These are phyloP conservation scores for Eupithecia dodoneata DNA, from an alignment of 2,888 invertebrate genomes.

Conservation along the genomic window DNA sequence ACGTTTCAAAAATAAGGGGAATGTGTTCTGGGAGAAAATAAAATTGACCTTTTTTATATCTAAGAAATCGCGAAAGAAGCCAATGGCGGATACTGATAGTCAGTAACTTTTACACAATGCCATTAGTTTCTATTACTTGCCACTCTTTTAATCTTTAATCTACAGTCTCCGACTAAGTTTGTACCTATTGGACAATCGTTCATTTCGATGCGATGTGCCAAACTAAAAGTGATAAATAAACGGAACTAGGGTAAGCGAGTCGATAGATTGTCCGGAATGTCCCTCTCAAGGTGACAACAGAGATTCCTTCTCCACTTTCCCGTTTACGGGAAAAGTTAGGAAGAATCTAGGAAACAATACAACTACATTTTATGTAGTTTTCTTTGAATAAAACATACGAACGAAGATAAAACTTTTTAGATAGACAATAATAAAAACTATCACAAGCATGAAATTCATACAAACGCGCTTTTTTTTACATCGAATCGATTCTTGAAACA, in stretches of 20 bases:
- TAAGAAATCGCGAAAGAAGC: not conserved
- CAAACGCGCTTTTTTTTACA: not conserved
- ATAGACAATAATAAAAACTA: not conserved
- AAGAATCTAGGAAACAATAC: not conserved
- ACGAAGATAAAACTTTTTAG: not conserved
- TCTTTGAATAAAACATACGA: not conserved
- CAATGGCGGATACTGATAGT: not conserved
- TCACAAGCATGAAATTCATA: not conserved
- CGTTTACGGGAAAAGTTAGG: not conserved
- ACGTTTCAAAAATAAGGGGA: too few relatives aligned
- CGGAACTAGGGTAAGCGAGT: conserved; percentile 23
- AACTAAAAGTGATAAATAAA: conserved; percentile 26
- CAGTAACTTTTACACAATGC: not conserved
- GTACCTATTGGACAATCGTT: conserved; percentile 16
- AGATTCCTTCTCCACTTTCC: not conserved
- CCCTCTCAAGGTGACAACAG: conserved; percentile 13
- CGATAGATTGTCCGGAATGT: conserved; percentile 16
- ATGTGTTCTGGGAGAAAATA: too few relatives aligned
- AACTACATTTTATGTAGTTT: not conserved
- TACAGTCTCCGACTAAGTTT: conserved; percentile 9
- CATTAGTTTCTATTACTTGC: conserved; percentile 8
- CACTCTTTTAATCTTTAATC: conserved; percentile 16
- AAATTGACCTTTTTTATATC: not conserved
- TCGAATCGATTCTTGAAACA: not conserved
- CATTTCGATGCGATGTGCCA: conserved; percentile 6